phyloP scores from a whole-genome alignment of 1,140 invertebrate genomes.

The Drosophila gunungcola region DNA sequence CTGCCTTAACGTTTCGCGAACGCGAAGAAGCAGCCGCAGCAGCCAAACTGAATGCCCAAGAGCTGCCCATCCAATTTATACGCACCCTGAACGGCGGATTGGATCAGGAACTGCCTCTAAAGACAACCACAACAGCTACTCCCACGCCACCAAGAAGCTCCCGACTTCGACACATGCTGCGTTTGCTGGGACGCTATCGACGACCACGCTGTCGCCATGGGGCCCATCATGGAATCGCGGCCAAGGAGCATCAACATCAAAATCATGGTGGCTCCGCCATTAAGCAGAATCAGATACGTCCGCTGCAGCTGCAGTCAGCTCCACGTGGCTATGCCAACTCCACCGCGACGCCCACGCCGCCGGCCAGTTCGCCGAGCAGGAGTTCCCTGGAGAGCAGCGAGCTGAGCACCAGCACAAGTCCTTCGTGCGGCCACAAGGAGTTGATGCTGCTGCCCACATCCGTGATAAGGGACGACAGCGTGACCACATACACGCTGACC shows the following conservation, averaged over 20 bases:
- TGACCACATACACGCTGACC: constrained; percentile 69
- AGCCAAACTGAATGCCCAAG: constrained; percentile 64
- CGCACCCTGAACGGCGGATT: constrained; percentile 60
- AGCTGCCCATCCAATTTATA: constrained; percentile 78
- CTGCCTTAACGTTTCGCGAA: constrained; percentile 63
- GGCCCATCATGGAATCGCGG: constrained; percentile 29
- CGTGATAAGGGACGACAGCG: constrained; percentile 79
- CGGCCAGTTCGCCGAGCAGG: constrained; percentile 55
- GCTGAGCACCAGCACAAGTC: constrained; percentile 80
- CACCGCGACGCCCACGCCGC: constrained; percentile 44
- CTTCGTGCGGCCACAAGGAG: constrained; percentile 49
- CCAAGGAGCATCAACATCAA: constrained; percentile 52
- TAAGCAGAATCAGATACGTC: constrained; percentile 83
- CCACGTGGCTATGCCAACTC: constrained; percentile 47
- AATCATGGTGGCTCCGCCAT: constrained; percentile 46
- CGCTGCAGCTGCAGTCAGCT: constrained; percentile 64
- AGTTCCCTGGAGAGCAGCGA: constrained; percentile 67
- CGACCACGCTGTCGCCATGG: constrained; percentile 61
- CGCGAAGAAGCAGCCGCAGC: constrained; percentile 40
- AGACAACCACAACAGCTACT: constrained; percentile 26
- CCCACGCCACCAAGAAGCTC: constrained; percentile 58
- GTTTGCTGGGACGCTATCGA: constrained; percentile 75
- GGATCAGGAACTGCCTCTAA: constrained; percentile 43
- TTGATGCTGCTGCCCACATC: constrained; percentile 80
- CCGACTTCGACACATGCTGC: constrained; percentile 76